These are phyloP conservation scores for Rhopilema esculentum DNA, from an alignment of 30 jellyfish, hydroid and myxozoan genomes.

Conservation along the genomic window DNA sequence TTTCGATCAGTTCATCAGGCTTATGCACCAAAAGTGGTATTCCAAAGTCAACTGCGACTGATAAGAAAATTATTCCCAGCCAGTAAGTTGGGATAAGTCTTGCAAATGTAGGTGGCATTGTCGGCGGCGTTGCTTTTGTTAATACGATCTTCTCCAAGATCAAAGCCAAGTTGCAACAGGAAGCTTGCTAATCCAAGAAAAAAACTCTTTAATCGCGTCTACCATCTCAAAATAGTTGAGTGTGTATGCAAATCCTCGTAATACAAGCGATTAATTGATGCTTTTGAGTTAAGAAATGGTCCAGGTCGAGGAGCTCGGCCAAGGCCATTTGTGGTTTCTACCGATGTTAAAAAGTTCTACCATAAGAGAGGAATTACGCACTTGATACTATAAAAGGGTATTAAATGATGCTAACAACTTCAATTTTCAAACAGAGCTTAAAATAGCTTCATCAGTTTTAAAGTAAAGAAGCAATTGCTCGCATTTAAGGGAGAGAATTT, in stretches of 20 bases:
- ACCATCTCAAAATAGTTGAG: neutral
- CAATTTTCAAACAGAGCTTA: neutral
- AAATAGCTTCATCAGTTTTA: neutral
- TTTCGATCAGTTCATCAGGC: no score
- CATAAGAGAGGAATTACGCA: neutral
- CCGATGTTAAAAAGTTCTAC: neutral
- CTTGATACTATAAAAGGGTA: no score
- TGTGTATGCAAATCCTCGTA: neutral
- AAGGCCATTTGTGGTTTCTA: neutral
- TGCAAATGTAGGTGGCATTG: neutral
- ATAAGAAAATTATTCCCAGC: no score
- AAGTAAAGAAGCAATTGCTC: neutral
- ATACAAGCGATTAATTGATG: neutral
- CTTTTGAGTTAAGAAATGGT: neutral
- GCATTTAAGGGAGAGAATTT: no score
- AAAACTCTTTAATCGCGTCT: neutral
- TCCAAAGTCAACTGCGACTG: no score
- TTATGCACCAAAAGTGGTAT: no score
- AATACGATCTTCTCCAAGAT: neutral
- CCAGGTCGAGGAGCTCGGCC: neutral
- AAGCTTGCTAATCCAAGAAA: constrained; percentile 9
- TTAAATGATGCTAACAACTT: neutral
- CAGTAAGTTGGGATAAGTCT: neutral
- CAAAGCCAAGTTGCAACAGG: constrained; percentile 2
- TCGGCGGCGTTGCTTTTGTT: neutral